Evolutionary conservation across 2,888 invertebrate species (phyloP), one percentile per base, ranked within the genome.

Genomic region (Latrodectus elegans): DNA sequence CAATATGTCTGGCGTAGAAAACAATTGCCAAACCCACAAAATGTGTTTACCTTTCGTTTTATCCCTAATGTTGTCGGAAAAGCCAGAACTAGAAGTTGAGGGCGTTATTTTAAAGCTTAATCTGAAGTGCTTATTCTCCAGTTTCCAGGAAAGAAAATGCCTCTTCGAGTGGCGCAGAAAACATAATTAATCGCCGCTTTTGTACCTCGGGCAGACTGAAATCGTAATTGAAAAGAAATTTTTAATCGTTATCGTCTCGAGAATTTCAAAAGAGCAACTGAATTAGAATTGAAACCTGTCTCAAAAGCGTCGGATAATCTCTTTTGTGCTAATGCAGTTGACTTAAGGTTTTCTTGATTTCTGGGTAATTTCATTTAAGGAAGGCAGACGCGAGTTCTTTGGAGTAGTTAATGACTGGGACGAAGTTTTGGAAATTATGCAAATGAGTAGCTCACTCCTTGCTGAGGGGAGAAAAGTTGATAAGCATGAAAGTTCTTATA

Each of bases 181-280:
- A 77, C 67, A 71, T 84, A 84, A 84, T 84, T 84, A 84, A 76
- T 72, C 55, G 53, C 77, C 60, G 71, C 84, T 84, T 82, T 84
- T 84, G 84, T 84, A 73, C 76, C 55, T 64, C 53, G 64, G 67
- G 73, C 82, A 67, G 38, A 38, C 38, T 38, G 60, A 75, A 75
- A 60, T 72, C 77, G 53, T 84, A 84, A 84, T 78, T 84, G 84
- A 72, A 72, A 84, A 77, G 84, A 84, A 65, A 65, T 84, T 84
- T 84, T 77, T 67, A 84, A 77, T 84, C 82, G 83, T 84, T 76
- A 71, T 72, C 67, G 67, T 68, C 75, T 65, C 17, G 70, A 65
- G 75, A 75, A 82, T 82, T 75, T 60, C 14, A 82, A 82, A 75
- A 84, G 77, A 68, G 53, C 77, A 77, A 52, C 68, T 76, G 80